These are phyloP conservation scores for Cyclophora albipunctata DNA, from an alignment of 2,888 invertebrate species.

Conservation along the genomic window DNA sequence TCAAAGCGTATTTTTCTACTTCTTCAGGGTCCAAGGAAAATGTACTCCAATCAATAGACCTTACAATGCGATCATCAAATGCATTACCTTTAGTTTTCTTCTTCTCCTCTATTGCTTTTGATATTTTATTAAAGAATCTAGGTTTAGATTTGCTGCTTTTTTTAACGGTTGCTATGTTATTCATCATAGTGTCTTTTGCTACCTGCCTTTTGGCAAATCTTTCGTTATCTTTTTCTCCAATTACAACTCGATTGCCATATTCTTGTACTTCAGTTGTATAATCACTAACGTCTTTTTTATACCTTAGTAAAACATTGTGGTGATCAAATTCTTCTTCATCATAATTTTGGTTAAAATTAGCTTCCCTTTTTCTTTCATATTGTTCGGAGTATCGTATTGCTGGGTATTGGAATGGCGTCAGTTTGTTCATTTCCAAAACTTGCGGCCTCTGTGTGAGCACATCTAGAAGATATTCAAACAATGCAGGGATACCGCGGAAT, in stretches of 20 bases:
- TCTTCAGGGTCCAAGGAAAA: slow-evolving; percentile 30
- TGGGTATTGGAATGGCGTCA: slow-evolving; percentile 24
- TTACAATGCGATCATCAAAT: slow-evolving; percentile 8
- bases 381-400: slow-evolving; percentile 2
- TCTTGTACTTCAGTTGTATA: slow-evolving; percentile 5
- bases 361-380: slow-evolving; percentile 13
- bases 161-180: too few relatives aligned
- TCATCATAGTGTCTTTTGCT: background rate
- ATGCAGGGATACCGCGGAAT: slow-evolving; percentile 38
- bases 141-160: too few relatives aligned
- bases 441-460: slow-evolving; percentile 40
- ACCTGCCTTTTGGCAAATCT: background rate
- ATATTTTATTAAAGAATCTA: too few relatives aligned
- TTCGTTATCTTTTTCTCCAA: too few relatives aligned
- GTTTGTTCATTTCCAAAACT: slow-evolving; percentile 40
- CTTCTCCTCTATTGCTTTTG: too few relatives aligned
- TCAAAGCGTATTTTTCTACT: slow-evolving; percentile 30
- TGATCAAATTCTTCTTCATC: background rate
- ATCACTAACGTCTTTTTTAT: background rate
- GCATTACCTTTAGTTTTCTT: background rate
- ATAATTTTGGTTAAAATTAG: slow-evolving; percentile 1
- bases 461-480: slow-evolving; percentile 42
- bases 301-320: too few relatives aligned
- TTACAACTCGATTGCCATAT: slow-evolving; percentile 1
- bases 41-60: slow-evolving; percentile 15